phyloP scores from a whole-genome alignment of 2,888 invertebrate species.

The Limnephilus auricula region DNA sequence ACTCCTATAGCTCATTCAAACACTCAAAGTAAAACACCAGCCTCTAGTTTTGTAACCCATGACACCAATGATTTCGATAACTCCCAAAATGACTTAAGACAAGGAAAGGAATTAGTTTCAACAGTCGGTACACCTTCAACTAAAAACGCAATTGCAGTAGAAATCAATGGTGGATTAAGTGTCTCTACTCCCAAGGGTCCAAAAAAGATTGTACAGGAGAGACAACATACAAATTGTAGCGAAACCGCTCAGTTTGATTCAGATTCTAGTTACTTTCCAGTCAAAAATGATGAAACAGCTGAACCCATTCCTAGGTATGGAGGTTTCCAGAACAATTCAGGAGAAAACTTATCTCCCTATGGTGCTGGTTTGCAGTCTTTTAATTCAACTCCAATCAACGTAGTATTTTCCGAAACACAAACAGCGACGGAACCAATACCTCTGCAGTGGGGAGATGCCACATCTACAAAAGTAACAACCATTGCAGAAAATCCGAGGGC shows the following conservation, averaged over 20 bases:
- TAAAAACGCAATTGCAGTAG: conserved; percentile 72
- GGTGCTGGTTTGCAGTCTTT: conserved; percentile 75
- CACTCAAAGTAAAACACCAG: conserved; percentile 66
- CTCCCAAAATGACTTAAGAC: conserved; percentile 54
- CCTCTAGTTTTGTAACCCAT: conserved; percentile 66
- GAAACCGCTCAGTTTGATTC: conserved; percentile 67
- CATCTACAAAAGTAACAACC: conserved; percentile 68
- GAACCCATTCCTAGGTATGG: conserved; percentile 72
- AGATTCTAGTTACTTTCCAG: conserved; percentile 64
- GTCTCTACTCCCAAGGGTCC: conserved; percentile 68
- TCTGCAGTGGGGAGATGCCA: conserved; percentile 74
- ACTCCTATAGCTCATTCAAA: conserved; percentile 45
- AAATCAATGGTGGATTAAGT: conserved; percentile 74
- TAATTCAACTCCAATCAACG: conserved; percentile 71
- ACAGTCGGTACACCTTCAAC: conserved; percentile 71
- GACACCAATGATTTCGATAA: conserved; percentile 61
- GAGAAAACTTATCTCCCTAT: conserved; percentile 72
- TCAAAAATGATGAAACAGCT: conserved; percentile 70
- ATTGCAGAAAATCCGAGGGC: conserved; percentile 57
- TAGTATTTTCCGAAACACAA: conserved; percentile 70
- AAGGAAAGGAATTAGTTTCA: conserved; percentile 70
- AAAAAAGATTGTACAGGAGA: conserved; percentile 48
- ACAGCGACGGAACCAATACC: conserved; percentile 73
- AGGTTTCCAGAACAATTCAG: conserved; percentile 75
- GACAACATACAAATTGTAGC: conserved; percentile 67